A percentile compares a stretch with the other conserved stretches of the same genome.
These are phyloP conservation scores for Rachycentron canadum DNA, from an alignment of 2,797 vertebrate species.

Conservation along the genomic window DNA sequence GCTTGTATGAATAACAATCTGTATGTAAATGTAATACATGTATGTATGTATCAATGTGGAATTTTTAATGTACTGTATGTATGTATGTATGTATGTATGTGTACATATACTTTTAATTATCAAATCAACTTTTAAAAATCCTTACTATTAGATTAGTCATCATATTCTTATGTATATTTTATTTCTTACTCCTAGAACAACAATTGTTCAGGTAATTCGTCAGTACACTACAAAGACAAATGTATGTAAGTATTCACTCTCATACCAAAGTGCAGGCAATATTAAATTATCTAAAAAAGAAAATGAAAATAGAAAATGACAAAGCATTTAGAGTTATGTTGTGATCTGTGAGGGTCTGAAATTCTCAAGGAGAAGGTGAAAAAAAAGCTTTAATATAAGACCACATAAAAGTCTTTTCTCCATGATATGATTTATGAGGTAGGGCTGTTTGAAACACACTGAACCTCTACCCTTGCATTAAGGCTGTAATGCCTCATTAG, in stretches of 20 bases:
- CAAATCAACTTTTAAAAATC: neutral
- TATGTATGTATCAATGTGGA: neutral
- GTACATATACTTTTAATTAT: too few species aligned
- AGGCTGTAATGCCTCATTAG: neutral
- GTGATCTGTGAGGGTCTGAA: neutral
- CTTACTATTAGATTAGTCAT: neutral
- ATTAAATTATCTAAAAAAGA: conserved; percentile 19
- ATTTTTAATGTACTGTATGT: neutral
- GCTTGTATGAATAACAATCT: neutral
- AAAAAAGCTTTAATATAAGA: neutral
- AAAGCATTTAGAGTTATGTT: conserved; percentile 6
- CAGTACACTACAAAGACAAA: neutral
- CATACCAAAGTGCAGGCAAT: too few species aligned
- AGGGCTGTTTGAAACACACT: conserved; percentile 8
- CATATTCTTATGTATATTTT: neutral
- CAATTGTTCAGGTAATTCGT: neutral
- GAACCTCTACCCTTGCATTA: neutral
- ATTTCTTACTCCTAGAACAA: neutral
- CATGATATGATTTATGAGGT: neutral
- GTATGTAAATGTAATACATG: too few species aligned
- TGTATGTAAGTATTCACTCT: too few species aligned
- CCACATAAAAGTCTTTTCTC: neutral
- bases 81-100: too few species aligned
- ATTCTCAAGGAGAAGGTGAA: neutral
- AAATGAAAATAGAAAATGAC: conserved; percentile 22